A percentile compares a stretch with the other conserved stretches of the same genome.
These are phyloP conservation scores for Agonopterix alstromeriana DNA, from an alignment of 2,888 invertebrate genomes.

Conservation along the genomic window DNA sequence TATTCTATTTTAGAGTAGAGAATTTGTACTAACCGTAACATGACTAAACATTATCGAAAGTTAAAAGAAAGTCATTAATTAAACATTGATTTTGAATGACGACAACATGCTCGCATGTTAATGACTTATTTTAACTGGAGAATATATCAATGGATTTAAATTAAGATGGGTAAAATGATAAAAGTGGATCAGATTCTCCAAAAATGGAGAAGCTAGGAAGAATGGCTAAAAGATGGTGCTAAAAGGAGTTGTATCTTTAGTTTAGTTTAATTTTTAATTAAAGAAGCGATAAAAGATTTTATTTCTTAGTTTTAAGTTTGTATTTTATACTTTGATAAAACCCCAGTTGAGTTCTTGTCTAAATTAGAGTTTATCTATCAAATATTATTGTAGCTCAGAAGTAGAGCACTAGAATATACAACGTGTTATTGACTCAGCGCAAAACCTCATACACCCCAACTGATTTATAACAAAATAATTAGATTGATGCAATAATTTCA, in stretches of 20 bases:
- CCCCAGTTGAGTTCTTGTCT: not conserved
- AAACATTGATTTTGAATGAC: no score
- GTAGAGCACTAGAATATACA: no score
- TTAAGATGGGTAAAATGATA: conserved; percentile 1
- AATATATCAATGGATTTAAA: not conserved
- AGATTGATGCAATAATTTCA: no score
- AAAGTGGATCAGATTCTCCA: conserved; percentile 2
- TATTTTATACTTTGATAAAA: conserved; percentile 5
- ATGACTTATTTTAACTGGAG: not conserved
- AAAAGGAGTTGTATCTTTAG: conserved; percentile 2
- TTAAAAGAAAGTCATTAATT: no score
- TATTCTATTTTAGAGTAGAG: conserved; percentile 30
- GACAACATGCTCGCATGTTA: not conserved
- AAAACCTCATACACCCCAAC: no score
- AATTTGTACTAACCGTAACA: conserved; percentile 31
- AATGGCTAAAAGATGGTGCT: conserved; percentile 12
- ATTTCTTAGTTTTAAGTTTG: not conserved
- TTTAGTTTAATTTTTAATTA: conserved; percentile 3
- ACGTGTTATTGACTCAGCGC: no score
- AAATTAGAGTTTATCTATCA: not conserved
- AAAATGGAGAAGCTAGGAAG: not conserved
- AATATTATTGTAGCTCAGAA: no score
- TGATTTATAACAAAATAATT: no score
- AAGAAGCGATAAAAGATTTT: not conserved
- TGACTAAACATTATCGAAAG: conserved; percentile 2